A percentile compares a stretch with the other conserved stretches of the same genome.
Conservation (phyloP, 2,797 vertebrate species). For the Peromyscus nudipes region DNA sequence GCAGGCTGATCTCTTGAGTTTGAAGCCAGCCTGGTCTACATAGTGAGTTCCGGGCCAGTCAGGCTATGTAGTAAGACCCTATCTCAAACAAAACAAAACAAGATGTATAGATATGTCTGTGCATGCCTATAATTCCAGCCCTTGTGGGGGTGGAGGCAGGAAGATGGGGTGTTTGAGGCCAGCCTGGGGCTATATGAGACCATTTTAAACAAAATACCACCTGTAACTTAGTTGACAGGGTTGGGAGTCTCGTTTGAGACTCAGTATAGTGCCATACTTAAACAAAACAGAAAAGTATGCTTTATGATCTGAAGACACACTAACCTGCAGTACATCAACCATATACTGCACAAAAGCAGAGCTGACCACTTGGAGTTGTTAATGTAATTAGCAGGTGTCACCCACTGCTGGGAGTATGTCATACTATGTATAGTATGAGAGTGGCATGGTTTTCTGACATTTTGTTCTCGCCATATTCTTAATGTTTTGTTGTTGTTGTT, state of each 20-base stretch:
- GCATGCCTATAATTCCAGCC: not conserved
- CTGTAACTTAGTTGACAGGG: not conserved
- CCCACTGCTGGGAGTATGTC: not conserved
- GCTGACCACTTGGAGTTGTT: too few relatives aligned
- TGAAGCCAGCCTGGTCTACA: not conserved
- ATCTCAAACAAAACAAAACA: not conserved
- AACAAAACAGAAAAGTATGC: not conserved
- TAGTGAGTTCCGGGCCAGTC: not conserved
- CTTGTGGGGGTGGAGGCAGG: not conserved
- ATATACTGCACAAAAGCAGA: too few relatives aligned
- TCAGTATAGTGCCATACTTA: not conserved
- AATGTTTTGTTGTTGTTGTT: not conserved
- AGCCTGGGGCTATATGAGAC: not conserved
- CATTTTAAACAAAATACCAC: not conserved
- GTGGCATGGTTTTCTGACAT: not conserved
- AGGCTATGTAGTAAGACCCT: not conserved
- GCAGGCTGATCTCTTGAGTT: not conserved
- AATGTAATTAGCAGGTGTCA: not conserved
- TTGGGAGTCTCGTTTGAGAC: not conserved
- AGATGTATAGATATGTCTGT: not conserved
- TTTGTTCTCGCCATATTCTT: not conserved
- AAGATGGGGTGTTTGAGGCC: not conserved
- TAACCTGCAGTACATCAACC: rapidly evolving
- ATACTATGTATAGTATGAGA: not conserved
- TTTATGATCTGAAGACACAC: not conserved